These are phyloP conservation scores for Agapornis roseicollis DNA, from an alignment of 2,113 vertebrate genomes.

Conservation along the genomic window DNA sequence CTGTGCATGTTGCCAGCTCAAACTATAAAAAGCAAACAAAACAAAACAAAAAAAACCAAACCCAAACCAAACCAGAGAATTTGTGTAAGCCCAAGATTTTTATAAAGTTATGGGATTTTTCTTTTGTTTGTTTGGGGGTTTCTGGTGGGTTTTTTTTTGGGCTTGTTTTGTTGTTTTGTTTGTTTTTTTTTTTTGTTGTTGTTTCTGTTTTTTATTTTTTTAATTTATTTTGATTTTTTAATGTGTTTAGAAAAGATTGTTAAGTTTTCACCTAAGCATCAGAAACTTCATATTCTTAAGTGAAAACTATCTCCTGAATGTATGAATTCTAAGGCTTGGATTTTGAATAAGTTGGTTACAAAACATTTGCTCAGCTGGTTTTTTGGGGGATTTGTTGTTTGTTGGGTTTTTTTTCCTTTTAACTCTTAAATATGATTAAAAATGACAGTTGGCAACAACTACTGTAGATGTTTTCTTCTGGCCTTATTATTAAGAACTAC, in stretches of 20 bases:
- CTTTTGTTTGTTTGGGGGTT: background rate
- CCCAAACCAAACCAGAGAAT: background rate
- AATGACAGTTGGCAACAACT: conserved; percentile 12
- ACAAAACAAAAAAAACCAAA: background rate
- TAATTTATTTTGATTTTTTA: background rate
- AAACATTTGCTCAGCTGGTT: background rate
- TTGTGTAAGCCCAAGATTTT: background rate
- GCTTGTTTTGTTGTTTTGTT: too few relatives aligned
- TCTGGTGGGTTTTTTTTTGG: background rate
- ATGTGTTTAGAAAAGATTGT: background rate
- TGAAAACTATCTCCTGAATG: background rate
- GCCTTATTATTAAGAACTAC: background rate
- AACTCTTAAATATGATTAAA: background rate
- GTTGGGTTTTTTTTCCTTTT: background rate
- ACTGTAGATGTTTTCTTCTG: background rate
- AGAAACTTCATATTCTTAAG: background rate
- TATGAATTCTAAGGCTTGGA: background rate
- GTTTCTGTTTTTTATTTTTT: background rate
- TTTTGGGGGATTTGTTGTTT: too few relatives aligned
- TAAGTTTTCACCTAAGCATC: background rate
- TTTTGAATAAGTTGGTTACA: background rate
- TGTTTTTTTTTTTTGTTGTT: background rate
- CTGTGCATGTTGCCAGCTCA: background rate
- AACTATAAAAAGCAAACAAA: background rate
- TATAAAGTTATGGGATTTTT: background rate